A percentile compares a stretch with the other conserved stretches of the same genome.
Evolutionary conservation across 2,888 invertebrate genomes (phyloP).

Genomic region (Oxyteleia sp.): DNA sequence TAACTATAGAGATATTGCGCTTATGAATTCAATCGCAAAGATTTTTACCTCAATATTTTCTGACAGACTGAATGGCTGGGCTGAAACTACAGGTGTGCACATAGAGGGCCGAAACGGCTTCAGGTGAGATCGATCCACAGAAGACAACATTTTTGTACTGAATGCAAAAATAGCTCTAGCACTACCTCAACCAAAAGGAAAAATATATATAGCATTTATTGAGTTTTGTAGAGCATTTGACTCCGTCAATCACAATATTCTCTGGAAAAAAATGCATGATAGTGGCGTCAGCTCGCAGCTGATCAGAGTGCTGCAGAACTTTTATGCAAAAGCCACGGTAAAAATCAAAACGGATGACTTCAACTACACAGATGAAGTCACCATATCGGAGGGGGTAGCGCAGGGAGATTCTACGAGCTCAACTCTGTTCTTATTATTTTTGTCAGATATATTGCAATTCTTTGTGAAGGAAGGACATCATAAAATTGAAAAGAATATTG

Average conservation of each 20-base stretch:
- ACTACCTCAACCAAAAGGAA: conserved; percentile 50
- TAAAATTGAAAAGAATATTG: not conserved
- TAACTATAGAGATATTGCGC: conserved; percentile 21
- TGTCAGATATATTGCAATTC: conserved; percentile 30
- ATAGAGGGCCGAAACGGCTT: conserved; percentile 77
- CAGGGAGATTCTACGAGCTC: conserved; percentile 55
- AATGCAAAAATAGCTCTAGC: conserved; percentile 50
- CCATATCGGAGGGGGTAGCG: conserved; percentile 47
- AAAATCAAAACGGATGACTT: conserved; percentile 18
- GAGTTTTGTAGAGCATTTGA: conserved; percentile 75
- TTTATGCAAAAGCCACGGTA: conserved; percentile 42
- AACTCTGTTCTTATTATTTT: conserved; percentile 37
- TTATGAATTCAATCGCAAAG: conserved; percentile 70
- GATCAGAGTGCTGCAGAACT: conserved; percentile 48
- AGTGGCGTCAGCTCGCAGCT: conserved; percentile 60
- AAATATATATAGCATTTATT: conserved; percentile 72
- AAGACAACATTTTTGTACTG: conserved; percentile 76
- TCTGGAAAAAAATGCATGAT: conserved; percentile 59
- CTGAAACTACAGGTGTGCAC: conserved; percentile 63
- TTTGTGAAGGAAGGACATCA: conserved; percentile 21
- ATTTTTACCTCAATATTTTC: conserved; percentile 68
- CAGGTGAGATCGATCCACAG: conserved; percentile 57
- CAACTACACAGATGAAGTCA: conserved; percentile 11
- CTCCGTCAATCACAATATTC: conserved; percentile 62
- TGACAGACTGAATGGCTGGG: not conserved